A percentile compares a stretch with the other conserved stretches of the same genome.
Conservation (phyloP, 2,888 invertebrate species). For the Molanna angustata region DNA sequence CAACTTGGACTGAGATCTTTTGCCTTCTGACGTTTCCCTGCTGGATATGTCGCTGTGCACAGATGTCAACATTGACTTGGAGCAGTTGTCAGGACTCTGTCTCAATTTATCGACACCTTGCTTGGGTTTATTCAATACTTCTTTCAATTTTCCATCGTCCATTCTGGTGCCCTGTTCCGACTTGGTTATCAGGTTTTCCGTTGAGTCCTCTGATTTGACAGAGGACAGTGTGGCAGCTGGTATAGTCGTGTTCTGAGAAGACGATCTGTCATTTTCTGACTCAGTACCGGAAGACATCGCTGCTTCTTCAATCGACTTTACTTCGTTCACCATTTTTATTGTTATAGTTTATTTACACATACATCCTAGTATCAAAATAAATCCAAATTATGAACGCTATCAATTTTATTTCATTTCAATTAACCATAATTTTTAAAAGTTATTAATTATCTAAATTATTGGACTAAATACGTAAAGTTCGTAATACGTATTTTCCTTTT, state of each 20-base stretch:
- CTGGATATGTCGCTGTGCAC: constrained; percentile 28
- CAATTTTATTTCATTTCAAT: no score
- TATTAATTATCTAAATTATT: no score
- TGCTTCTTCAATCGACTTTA: constrained; percentile 23
- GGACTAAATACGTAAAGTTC: no score
- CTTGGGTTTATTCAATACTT: constrained; percentile 39
- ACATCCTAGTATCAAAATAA: not conserved
- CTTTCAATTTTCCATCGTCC: constrained; percentile 35
- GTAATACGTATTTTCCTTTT: no score
- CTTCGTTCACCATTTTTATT: constrained; percentile 12
- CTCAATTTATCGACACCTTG: constrained; percentile 18
- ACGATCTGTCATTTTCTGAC: constrained; percentile 36
- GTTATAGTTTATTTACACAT: constrained; percentile 8
- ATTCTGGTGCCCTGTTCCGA: constrained; percentile 45
- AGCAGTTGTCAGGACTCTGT: constrained; percentile 24
- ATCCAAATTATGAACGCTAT: not conserved
- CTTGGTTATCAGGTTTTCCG: constrained; percentile 58
- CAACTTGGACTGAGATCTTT: constrained; percentile 37
- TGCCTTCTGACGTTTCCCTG: constrained; percentile 14
- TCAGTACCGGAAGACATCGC: constrained; percentile 24
- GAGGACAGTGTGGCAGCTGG: constrained; percentile 48
- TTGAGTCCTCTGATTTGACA: constrained; percentile 54
- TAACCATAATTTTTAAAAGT: no score
- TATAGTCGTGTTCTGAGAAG: constrained; percentile 36
- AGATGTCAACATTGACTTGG: constrained; percentile 31